Conservation (phyloP, 2,797 vertebrate species). For the Molossus molossus region DNA sequence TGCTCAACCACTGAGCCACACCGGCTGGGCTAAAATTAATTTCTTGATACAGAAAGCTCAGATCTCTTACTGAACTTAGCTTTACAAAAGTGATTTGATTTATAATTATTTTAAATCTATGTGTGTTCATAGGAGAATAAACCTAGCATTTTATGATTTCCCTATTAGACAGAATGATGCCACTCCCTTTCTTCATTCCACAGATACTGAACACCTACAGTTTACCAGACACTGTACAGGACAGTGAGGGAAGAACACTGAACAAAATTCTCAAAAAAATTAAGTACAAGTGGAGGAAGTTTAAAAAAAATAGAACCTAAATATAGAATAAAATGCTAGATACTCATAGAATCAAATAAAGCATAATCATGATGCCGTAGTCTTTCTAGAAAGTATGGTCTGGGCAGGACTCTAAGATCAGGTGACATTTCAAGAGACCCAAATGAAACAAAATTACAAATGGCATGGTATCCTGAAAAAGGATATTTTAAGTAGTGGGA, state of each 20-base stretch:
- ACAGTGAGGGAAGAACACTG: not conserved
- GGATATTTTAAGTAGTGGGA: not conserved
- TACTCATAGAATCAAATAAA: conserved; percentile 39
- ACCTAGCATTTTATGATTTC: not conserved
- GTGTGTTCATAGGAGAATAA: not conserved
- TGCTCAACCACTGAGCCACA: no score
- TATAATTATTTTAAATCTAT: conserved; percentile 24
- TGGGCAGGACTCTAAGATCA: not conserved
- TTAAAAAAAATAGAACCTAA: not conserved
- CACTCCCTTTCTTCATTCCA: not conserved
- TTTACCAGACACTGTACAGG: not conserved
- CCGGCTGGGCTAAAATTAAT: not conserved
- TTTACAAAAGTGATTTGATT: not conserved
- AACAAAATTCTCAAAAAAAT: not conserved
- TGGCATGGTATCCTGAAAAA: not conserved
- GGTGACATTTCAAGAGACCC: not conserved
- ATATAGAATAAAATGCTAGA: not conserved
- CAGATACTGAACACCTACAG: not conserved
- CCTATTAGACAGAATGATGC: not conserved
- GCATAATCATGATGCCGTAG: not conserved
- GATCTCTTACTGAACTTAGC: not conserved
- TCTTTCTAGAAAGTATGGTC: not conserved
- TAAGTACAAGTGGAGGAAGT: not conserved
- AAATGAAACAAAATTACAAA: conserved; percentile 55
- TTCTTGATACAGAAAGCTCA: not conserved